Percentiles rank a stretch among this genome's conserved stretches.
phyloP scores from a whole-genome alignment of 1,140 invertebrate species.

The Drosophila carrolli region DNA sequence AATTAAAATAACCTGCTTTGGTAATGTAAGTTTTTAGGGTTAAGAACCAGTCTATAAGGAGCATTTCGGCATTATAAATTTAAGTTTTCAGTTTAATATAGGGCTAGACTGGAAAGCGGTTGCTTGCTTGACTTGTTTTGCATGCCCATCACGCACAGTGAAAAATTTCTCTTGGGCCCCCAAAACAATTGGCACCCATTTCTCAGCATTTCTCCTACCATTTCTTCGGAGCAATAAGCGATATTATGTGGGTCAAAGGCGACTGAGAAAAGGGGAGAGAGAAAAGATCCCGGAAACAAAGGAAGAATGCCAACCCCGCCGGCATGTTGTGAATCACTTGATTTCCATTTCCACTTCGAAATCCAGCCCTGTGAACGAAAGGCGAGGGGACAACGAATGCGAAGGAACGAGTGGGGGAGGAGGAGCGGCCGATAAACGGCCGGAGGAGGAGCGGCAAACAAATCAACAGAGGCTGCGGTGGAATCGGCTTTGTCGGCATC shows the following conservation, averaged over 20 bases:
- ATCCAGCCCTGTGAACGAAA: not conserved
- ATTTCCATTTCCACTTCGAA: slow-evolving; percentile 3
- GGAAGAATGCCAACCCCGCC: slow-evolving; percentile 41
- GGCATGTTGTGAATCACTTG: slow-evolving; percentile 50
- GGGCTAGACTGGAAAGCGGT: slow-evolving; percentile 12
- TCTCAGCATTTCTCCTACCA: not conserved
- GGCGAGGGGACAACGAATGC: not conserved
- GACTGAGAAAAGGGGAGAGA: not conserved
- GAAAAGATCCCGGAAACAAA: slow-evolving; percentile 30
- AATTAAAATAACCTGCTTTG: no score
- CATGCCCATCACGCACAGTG: slow-evolving; percentile 23
- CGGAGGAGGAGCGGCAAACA: slow-evolving; percentile 4
- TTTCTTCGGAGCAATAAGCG: not conserved
- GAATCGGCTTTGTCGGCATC: slow-evolving; percentile 1
- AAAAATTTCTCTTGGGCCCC: slow-evolving; percentile 15
- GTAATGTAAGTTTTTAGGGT: no score
- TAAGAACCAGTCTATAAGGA: no score
- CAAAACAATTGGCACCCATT: slow-evolving; percentile 1
- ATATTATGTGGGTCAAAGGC: slow-evolving; percentile 27
- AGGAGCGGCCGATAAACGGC: not conserved
- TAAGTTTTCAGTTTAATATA: not conserved
- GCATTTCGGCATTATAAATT: not conserved
- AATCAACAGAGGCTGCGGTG: slow-evolving; percentile 1
- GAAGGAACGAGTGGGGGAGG: not conserved
- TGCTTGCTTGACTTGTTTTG: slow-evolving; percentile 1